These are phyloP conservation scores for Echiichthys vipera DNA, from an alignment of 2,797 vertebrate genomes.

Conservation along the genomic window DNA sequence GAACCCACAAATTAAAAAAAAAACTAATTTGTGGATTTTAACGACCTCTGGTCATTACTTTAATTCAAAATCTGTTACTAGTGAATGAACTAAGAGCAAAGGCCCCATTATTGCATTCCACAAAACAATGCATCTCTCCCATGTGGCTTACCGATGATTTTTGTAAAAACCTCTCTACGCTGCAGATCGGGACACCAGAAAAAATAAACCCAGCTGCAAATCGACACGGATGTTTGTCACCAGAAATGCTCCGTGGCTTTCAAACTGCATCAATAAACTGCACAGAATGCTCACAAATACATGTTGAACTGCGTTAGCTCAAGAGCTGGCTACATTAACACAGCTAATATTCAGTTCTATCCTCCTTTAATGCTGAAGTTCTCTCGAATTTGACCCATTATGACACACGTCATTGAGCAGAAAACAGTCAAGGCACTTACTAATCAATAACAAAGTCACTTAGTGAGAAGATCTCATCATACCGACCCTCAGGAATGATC, in stretches of 20 bases:
- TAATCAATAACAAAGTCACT: slow-evolving; percentile 38
- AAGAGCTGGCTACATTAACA: not conserved
- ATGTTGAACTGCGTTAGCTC: not conserved
- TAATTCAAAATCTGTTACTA: slow-evolving; percentile 8
- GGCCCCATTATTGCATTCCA: not conserved
- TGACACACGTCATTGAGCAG: not conserved
- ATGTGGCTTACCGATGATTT: no score
- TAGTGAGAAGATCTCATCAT: slow-evolving; percentile 31
- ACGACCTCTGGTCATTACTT: slow-evolving; percentile 19
- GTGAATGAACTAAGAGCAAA: slow-evolving; percentile 15
- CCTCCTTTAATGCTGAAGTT: slow-evolving; percentile 8
- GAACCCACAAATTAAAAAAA: no score
- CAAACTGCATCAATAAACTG: not conserved
- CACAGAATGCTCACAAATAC: not conserved
- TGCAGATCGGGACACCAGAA: not conserved
- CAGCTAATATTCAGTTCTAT: slow-evolving; percentile 17
- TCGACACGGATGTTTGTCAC: not conserved
- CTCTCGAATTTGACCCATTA: not conserved
- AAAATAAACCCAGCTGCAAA: slow-evolving; percentile 17
- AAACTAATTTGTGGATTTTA: not conserved
- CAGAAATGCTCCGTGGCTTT: not conserved
- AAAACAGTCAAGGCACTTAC: slow-evolving; percentile 48
- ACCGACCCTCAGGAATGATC: slow-evolving; percentile 22
- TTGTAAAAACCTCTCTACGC: no score
- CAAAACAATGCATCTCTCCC: not conserved